Evolutionary conservation across 1,140 invertebrate species (phyloP), one percentile per base, ranked within the genome.

Genomic region (Zophobas morio): DNA sequence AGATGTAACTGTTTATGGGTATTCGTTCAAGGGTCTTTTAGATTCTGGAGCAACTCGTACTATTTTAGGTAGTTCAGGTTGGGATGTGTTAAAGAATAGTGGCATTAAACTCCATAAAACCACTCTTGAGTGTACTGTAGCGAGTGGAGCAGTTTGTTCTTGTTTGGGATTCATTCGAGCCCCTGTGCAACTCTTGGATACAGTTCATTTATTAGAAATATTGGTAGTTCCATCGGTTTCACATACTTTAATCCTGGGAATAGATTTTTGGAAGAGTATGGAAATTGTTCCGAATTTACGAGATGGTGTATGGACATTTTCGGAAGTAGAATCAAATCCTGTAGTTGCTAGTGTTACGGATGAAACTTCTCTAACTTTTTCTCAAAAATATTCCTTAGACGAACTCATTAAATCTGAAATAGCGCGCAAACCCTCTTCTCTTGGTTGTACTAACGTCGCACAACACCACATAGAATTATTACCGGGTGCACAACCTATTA

Each of bases 261-360:
- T 63, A 34, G 80, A 81, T 73, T 81, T 81, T 78, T 81, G 78
- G 78, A 72, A 71, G 42, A 34, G 20, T 6, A 80, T 82, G 79
- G 66, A 47, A 36, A 57, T 82, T 20, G 57, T 81, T n/a, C 80
- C 76, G 6, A 78, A 81, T 49, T 37, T 81, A 32, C 60, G 74
- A 34, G 70, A 72, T n/a, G 72, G 75, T 79, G 75, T 77, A n/a
- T 76, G 74, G 42, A 53, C 6, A 20, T 20, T 20, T 20, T 20
- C 20, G 20, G 20, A 20, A 20, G 20, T 20, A 20, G 20, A 20
- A 20, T 20, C 20, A 20, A 20, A 20, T 20, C 20, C 20, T 20
- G 20, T 20, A 20, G 20, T 20, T 20, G 20, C 20, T 20, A 20
- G 20, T 20, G 20, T 20, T 20, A 20, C 20, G 20, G 20, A 20